phyloP scores from a whole-genome alignment of 2,113 vertebrate genomes.

The Hemibagrus wyckioides region DNA sequence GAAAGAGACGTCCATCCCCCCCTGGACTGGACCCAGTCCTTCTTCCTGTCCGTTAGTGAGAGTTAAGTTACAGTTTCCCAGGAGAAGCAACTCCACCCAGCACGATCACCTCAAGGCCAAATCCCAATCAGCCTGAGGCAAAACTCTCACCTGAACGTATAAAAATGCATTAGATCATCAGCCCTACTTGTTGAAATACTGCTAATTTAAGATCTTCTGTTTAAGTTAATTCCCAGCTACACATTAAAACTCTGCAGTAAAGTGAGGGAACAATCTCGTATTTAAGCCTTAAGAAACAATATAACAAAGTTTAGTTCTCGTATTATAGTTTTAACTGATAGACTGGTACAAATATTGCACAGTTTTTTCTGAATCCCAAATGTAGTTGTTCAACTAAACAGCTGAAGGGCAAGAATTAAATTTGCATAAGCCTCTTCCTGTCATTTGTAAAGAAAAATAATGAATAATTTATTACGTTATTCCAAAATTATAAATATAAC shows the following conservation, averaged over 20 bases:
- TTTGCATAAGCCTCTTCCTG: neutral
- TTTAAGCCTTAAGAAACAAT: neutral
- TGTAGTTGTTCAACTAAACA: neutral
- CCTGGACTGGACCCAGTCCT: constrained; percentile 3
- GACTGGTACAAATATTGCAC: neutral
- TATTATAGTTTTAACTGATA: neutral
- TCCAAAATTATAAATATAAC: neutral
- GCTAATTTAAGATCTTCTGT: neutral
- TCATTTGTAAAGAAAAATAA: neutral
- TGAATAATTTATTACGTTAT: neutral
- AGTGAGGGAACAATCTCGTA: neutral
- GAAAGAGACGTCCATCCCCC: neutral
- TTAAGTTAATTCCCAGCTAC: neutral
- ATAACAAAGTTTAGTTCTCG: neutral
- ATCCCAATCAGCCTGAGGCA: constrained; percentile 2
- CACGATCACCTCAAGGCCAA: neutral
- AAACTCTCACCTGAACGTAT: neutral
- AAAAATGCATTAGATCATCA: neutral
- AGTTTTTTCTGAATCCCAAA: neutral
- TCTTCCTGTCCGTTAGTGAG: constrained; percentile 37
- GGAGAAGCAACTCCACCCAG: constrained; percentile 20
- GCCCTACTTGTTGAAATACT: neutral
- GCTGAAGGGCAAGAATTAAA: neutral
- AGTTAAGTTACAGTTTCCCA: constrained; percentile 33
- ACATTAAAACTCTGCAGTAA: neutral